A percentile compares a stretch with the other conserved stretches of the same genome.
These are phyloP conservation scores for Notothenia rossii DNA, from an alignment of 2,113 vertebrate genomes.

Conservation along the genomic window DNA sequence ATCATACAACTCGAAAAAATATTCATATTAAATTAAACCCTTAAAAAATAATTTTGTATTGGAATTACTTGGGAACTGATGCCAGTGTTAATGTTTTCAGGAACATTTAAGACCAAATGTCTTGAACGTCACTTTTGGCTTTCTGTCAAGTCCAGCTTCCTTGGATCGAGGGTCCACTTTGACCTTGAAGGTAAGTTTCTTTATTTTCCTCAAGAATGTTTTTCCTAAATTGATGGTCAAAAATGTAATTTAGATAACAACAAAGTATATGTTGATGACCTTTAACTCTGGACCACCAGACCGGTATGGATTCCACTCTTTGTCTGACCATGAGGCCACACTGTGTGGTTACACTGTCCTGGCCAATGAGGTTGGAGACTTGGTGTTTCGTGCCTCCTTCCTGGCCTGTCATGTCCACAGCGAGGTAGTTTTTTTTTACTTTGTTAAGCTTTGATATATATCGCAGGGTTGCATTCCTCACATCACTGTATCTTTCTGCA, in stretches of 20 bases:
- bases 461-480: not conserved
- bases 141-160: constrained; percentile 56
- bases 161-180: constrained; percentile 43
- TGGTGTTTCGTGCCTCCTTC: constrained; percentile 72
- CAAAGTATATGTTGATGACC: not conserved
- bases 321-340: constrained; percentile 47
- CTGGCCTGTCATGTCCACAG: constrained; percentile 70
- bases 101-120: constrained; percentile 62
- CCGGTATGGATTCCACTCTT: constrained; percentile 44
- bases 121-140: constrained; percentile 73
- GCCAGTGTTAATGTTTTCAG: constrained; percentile 26
- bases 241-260: not conserved
- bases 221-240: not conserved
- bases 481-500: constrained; percentile 19
- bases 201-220: not conserved
- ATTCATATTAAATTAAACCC: no score
- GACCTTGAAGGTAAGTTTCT: constrained; percentile 62
- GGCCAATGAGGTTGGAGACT: constrained; percentile 49
- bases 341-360: constrained; percentile 71
- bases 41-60: no score
- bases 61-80: no score
- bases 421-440: constrained; percentile 16
- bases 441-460: not conserved
- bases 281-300: constrained; percentile 45
- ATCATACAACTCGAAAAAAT: no score